These are phyloP conservation scores for Papilio protenor DNA, from an alignment of 2,888 invertebrate genomes.

Conservation along the genomic window DNA sequence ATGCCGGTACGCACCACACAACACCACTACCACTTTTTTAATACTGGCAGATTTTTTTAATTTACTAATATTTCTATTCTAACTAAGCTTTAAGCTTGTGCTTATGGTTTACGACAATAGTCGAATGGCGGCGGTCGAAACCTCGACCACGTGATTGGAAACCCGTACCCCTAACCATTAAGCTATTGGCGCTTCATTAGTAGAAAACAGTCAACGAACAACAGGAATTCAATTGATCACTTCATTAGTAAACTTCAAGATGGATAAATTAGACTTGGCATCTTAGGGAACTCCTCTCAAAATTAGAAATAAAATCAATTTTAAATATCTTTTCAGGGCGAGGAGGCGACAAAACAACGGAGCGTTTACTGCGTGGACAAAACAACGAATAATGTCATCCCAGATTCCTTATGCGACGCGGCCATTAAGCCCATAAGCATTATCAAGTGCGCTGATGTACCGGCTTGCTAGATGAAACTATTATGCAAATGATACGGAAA, in stretches of 20 bases:
- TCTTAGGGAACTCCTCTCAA: neutral
- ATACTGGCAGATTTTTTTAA: no score
- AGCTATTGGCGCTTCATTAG: no score
- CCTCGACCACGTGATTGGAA: no score
- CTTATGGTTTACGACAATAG: no score
- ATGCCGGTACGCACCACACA: constrained; percentile 69
- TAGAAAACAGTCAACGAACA: no score
- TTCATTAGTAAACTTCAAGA: no score
- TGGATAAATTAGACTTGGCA: neutral
- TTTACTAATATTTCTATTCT: no score
- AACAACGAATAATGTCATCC: constrained; percentile 88
- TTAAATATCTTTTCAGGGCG: constrained; percentile 63
- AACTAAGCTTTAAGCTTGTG: no score
- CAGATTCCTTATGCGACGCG: constrained; percentile 88
- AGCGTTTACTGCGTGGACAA: constrained; percentile 91
- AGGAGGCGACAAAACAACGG: constrained; percentile 85
- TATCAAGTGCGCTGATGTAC: constrained; percentile 86
- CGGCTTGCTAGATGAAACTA: constrained; percentile 66
- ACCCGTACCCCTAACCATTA: no score
- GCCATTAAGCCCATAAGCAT: constrained; percentile 87
- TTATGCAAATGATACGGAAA: constrained; percentile 11
- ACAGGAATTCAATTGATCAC: no score
- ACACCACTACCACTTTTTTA: no score
- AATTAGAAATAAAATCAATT: neutral
- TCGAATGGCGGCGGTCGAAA: no score